Conservation (phyloP, 2,797 vertebrate species). For the Staurois parvus region DNA sequence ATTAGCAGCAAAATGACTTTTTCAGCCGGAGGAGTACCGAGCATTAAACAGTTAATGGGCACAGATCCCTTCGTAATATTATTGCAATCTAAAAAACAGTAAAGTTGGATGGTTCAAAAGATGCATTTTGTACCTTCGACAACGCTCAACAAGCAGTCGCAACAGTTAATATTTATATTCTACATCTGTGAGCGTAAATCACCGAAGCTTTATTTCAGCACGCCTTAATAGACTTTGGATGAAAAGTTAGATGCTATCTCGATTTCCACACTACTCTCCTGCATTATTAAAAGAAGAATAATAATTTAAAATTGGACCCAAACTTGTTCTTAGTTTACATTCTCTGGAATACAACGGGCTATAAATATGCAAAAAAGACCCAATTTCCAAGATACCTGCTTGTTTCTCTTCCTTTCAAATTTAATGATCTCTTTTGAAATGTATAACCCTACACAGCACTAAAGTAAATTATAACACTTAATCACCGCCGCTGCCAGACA, state of each 20-base stretch:
- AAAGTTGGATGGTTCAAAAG: conserved; percentile 14
- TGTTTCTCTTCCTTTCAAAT: conserved; percentile 53
- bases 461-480: conserved; percentile 55
- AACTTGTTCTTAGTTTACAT: conserved; percentile 47
- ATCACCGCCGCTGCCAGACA: conserved; percentile 43
- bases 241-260: conserved; percentile 33
- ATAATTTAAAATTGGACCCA: conserved; percentile 50
- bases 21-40: background rate
- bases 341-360: conserved; percentile 25
- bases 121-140: background rate
- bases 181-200: conserved; percentile 41
- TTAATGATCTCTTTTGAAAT: conserved; percentile 50
- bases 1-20: conserved; percentile 32
- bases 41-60: conserved; percentile 8
- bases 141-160: background rate
- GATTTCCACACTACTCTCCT: conserved; percentile 21
- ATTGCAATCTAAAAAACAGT: background rate
- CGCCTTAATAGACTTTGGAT: conserved; percentile 31
- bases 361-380: conserved; percentile 49
- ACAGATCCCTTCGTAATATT: too few species aligned
- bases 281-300: conserved; percentile 40
- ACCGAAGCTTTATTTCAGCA: conserved; percentile 25
- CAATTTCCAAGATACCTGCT: conserved; percentile 45
- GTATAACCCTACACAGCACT: conserved; percentile 50
- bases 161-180: conserved; percentile 36